Evolutionary conservation across 2,797 vertebrate genomes (phyloP).

Genomic region (Takifugu rubripes): DNA sequence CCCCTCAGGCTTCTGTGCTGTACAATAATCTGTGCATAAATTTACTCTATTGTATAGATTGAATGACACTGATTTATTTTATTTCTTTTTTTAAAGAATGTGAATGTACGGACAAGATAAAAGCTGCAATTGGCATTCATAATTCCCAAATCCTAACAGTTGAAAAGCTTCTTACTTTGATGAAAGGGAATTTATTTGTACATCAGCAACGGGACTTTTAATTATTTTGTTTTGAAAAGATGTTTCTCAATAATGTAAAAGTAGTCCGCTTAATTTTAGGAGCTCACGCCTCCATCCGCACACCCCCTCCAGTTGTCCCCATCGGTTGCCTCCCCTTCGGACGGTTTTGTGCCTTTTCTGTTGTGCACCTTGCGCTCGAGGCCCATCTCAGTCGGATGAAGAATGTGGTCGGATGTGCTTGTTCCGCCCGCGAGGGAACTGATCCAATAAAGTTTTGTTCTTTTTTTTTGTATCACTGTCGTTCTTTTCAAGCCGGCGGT

Average conservation of each 20-base stretch:
- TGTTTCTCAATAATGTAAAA: background rate
- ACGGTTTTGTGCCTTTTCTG: slow-evolving; percentile 69
- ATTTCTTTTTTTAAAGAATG: slow-evolving; percentile 56
- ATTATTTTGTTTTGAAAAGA: slow-evolving; percentile 9
- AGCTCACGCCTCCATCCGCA: slow-evolving; percentile 11
- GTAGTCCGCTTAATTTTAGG: too few species aligned
- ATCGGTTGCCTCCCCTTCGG: slow-evolving; percentile 11
- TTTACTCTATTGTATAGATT: slow-evolving; percentile 67
- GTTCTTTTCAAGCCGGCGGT: slow-evolving; percentile 14
- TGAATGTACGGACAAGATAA: slow-evolving; percentile 64
- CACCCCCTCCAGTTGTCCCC: background rate
- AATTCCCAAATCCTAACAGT: too few species aligned
- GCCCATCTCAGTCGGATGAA: slow-evolving; percentile 64
- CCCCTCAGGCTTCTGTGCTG: slow-evolving; percentile 42
- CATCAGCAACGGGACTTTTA: slow-evolving; percentile 42
- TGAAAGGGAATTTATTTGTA: slow-evolving; percentile 64
- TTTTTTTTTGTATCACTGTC: slow-evolving; percentile 68
- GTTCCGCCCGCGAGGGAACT: slow-evolving; percentile 60
- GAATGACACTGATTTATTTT: slow-evolving; percentile 38
- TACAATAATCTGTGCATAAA: slow-evolving; percentile 64
- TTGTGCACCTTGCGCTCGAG: slow-evolving; percentile 63
- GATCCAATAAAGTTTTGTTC: slow-evolving; percentile 76
- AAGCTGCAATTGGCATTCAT: slow-evolving; percentile 4
- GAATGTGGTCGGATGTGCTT: slow-evolving; percentile 64
- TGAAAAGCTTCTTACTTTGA: slow-evolving; percentile 29